Evolutionary conservation across 2,113 vertebrate genomes (phyloP), one percentile per base, ranked within the genome.

Genomic region (Orthochromis indermauri): DNA sequence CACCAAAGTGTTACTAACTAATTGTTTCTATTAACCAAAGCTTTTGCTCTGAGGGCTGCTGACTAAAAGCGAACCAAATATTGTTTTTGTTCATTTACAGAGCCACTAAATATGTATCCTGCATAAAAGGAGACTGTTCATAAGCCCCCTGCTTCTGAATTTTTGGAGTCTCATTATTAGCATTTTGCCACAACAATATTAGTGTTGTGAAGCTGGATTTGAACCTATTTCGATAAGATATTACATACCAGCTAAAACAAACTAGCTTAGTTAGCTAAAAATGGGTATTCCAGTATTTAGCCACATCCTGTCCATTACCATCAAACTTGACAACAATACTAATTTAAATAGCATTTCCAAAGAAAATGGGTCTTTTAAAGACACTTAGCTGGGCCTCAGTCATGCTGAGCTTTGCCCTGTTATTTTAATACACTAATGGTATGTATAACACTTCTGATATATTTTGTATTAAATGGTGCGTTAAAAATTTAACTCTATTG

Each of bases 321-420:
- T 66, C 19, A 66, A 66, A 8, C 33, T 13, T 68, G 61, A 68
- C 11, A 66, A 0, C 16, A 63, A 63, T 4, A 63, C 19, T 37
- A 66, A 66, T 66, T 66, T 2, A 68, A 37, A 37, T 66, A 21
- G 33, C 0, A 2, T 66, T 66, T 16, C 37, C 12, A 42, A 71
- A 6, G 66, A 0, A 0, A n/a, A n/a, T n/a, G n/a, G n/a, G n/a
- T 66, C 0, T 66, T 66, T 66, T 66, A 66, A 66, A 66, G 61
- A 37, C 2, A 37, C 33, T 37, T 66, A 66, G 3, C 61, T 37
- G 0, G 0, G 13, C 37, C 3, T 2, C 21, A 16, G 37, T 26
- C 37, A 71, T 71, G 66, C 66, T 71, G 12, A 71, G n/a, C n/a
- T 71, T 71, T 42, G 8, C 66, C 66, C n/a, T 6, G 12, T 71